Evolutionary conservation across 2,888 invertebrate genomes (phyloP), one percentile per base, ranked within the genome.

Genomic region (Drosophila robusta): DNA sequence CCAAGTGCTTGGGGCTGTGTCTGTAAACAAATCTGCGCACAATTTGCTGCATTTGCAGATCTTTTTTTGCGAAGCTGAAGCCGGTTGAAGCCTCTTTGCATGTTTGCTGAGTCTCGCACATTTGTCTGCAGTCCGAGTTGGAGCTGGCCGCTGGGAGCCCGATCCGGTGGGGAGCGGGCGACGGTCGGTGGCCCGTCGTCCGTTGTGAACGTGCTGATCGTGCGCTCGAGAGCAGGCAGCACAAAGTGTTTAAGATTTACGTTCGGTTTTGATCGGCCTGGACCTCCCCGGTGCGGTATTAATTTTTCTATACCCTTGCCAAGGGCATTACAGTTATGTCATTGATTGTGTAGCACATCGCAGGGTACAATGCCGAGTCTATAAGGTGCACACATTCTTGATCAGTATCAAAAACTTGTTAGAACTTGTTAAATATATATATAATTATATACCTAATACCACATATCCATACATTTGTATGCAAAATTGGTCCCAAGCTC

Each of bases 221-320:
- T 90, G 90, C 88, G 89, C 81, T 75, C 64, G 62, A 44, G 63
- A 36, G 38, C 64, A 41, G 49, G 65, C 60, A 64, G 69, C 70
- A 69, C 67, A 78, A 73, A 86, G 76, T 79, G 73, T 75, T 79
- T 68, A 88, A 89, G 90, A 91, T 91, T 91, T 89, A 90, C 89
- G 90, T 89, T 89, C 89, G 62, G 80, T 83, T 89, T 91, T 90
- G 91, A 91, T 90, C 89, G 89, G 78, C 66, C 58, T 64, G 85
- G 91, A 91, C 91, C 91, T 91, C 91, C 91, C 89, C 83, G 87
- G 90, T 89, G 91, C 84, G 78, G 87, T 89, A 90, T 90, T 84
- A 80, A 88, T 90, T 90, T 80, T 18, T 44, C 12, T 26, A 24
- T 24, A 12, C 12, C 12, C 11, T 12, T 4, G 34, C 12, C 3